Base-by-base conservation (phyloP, 1,140 invertebrate genomes). In the Drosophila lowei region DNA sequence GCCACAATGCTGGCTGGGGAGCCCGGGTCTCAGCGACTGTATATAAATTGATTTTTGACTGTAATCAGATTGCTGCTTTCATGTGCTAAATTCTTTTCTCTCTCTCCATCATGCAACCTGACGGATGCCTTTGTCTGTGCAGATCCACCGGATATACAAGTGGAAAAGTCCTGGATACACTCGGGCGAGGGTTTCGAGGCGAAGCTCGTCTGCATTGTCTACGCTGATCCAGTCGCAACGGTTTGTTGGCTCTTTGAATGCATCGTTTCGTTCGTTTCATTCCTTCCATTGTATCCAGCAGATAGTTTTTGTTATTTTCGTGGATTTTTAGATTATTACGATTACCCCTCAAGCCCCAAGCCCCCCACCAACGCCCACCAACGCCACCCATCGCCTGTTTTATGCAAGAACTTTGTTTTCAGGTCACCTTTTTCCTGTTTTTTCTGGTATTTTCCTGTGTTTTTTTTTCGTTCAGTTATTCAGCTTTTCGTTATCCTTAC, bases 141-240 rank as follows among this genome's bases (percentile, higher is more conserved):
- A 93, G 92, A 92, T 90, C 93, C 94, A 9, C 95, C 95, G 25
- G 95, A 95, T 91, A 94, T 95, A 44, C 93, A 94, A 77, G 94
- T 95, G 72, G 93, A 95, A 72, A 91, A 94, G 47, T 94, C 94
- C 16, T 95, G 95, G 94, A 94, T 96, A 15, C 95, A 95, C 88
- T 94, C 95, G 0, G 95, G 95, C 6, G 95, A 95, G 88, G 95
- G 95, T 0, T 94, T 94, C 79, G 93, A 95, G 81, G 95, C 95
- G 6, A 94, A 95, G 75, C 91, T 96, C 21, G 93, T 95, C 43
- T 96, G 95, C 85, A 94, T 95, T 38, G 95, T 96, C 8, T 93
- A 95, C 59, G 94, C 94, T 30, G 95, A 96, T 91, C 95, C 95
- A 8, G 93, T 94, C 15, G 93, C 95, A 49, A 94, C 95, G 92